Conservation (phyloP, 2,888 invertebrate genomes). For the Byasa hedistus region DNA sequence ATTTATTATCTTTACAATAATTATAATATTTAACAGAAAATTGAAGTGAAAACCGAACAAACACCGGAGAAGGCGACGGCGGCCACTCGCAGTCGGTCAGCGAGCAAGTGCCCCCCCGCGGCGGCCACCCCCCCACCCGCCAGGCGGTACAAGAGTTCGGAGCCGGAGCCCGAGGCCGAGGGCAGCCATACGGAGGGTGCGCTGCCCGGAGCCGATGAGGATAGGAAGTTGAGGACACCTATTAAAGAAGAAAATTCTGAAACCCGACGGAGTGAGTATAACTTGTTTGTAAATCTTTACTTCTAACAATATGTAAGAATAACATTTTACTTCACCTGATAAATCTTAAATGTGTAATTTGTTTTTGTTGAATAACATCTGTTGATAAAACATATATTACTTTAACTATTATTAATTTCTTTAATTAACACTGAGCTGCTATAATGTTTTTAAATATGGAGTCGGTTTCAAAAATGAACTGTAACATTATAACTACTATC, state of each 20-base stretch:
- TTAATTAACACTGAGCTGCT: too few relatives aligned
- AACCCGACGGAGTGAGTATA: conserved; percentile 58
- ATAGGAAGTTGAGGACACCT: conserved; percentile 51
- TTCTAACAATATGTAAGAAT: too few relatives aligned
- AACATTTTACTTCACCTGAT: too few relatives aligned
- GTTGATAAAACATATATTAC: too few relatives aligned
- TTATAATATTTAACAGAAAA: conserved; percentile 56
- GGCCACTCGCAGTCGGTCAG: conserved; percentile 52
- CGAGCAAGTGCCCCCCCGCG: conserved; percentile 52
- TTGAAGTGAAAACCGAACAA: conserved; percentile 69
- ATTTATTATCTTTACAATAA: too few relatives aligned
- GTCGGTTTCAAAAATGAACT: too few relatives aligned
- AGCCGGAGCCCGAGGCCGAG: conserved; percentile 66
- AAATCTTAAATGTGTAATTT: too few relatives aligned
- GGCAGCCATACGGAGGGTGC: conserved; percentile 66
- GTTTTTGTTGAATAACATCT: too few relatives aligned
- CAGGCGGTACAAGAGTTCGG: conserved; percentile 55
- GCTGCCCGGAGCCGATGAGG: conserved; percentile 46
- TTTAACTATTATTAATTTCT: too few relatives aligned
- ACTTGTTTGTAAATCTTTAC: too few relatives aligned
- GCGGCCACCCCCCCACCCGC: conserved; percentile 61
- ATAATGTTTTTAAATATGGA: too few relatives aligned
- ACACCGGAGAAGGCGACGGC: conserved; percentile 66
- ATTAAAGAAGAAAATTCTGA: conserved; percentile 55
- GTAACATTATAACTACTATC: too few relatives aligned